Percentiles rank a stretch among this genome's conserved stretches.
Conservation (phyloP, 2,888 invertebrate genomes). For the Geotrupes spiniger region DNA sequence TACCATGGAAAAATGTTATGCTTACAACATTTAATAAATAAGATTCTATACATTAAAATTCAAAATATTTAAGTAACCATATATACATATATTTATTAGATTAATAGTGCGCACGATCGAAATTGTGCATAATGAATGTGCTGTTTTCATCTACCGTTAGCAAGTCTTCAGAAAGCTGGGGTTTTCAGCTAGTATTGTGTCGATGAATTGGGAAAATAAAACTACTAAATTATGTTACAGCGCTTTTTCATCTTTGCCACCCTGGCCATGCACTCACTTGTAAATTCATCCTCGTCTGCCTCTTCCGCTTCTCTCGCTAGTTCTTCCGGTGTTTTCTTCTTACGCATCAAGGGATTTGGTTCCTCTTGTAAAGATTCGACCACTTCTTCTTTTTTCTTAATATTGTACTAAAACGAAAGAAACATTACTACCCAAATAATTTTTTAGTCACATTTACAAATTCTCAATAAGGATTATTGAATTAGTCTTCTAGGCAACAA, state of each 20-base stretch:
- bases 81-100: too few relatives aligned
- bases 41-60: not conserved
- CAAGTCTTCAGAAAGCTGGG: too few relatives aligned
- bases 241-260: slow-evolving; percentile 41
- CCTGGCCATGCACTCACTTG: slow-evolving; percentile 67
- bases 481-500: too few relatives aligned
- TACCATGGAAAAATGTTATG: too few relatives aligned
- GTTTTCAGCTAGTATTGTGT: too few relatives aligned
- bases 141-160: too few relatives aligned
- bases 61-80: not conserved
- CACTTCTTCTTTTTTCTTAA: slow-evolving; percentile 94
- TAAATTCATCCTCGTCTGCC: slow-evolving; percentile 93
- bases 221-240: slow-evolving; percentile 42
- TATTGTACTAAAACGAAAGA: slow-evolving; percentile 80
- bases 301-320: slow-evolving; percentile 95
- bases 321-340: slow-evolving; percentile 98
- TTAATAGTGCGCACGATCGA: too few relatives aligned
- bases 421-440: too few relatives aligned
- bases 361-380: slow-evolving; percentile 81
- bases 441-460: too few relatives aligned
- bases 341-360: slow-evolving; percentile 93
- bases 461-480: too few relatives aligned
- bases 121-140: too few relatives aligned
- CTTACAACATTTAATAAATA: slow-evolving; percentile 2
- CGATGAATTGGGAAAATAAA: not conserved